phyloP scores from a whole-genome alignment of 2,113 vertebrate genomes.

The Ellobius talpinus region DNA sequence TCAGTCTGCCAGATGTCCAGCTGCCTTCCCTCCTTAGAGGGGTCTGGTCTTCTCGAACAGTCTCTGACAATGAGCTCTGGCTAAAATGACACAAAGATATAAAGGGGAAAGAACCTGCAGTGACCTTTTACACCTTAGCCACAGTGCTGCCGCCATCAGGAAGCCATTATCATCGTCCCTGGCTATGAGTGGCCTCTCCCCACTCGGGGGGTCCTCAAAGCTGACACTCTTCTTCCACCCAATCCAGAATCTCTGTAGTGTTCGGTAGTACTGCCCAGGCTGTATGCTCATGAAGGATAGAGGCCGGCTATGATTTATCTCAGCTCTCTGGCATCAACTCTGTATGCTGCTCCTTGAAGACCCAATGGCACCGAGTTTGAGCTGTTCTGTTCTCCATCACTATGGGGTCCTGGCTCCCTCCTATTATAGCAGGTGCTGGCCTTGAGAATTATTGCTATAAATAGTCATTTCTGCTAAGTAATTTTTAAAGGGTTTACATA shows the following conservation, averaged over 20 bases:
- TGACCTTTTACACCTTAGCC: background rate
- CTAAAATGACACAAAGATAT: constrained; percentile 40
- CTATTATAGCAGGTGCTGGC: background rate
- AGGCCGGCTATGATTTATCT: background rate
- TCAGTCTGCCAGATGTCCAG: constrained; percentile 80
- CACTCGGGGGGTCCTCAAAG: background rate
- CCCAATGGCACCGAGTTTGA: constrained; percentile 26
- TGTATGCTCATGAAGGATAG: constrained; percentile 14
- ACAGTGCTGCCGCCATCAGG: background rate
- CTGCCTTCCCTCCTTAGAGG: constrained; percentile 65
- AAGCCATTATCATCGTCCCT: background rate
- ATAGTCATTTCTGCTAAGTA: constrained; percentile 29
- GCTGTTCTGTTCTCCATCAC: background rate
- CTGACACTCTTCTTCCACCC: background rate
- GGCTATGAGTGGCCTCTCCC: background rate
- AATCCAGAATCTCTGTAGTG: background rate
- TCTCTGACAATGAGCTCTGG: constrained; percentile 55
- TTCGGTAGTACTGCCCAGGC: constrained; percentile 1
- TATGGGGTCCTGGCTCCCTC: background rate
- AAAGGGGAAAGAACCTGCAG: background rate
- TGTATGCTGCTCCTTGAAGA: constrained; percentile 25
- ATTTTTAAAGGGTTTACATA: constrained; percentile 21
- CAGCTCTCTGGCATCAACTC: constrained; percentile 44
- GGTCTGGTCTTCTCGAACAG: constrained; percentile 63
- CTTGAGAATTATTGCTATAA: constrained; percentile 42